Percentiles rank a stretch among this genome's conserved stretches.
These are phyloP conservation scores for Grallaria varia DNA, from an alignment of 2,113 vertebrate genomes.

Conservation along the genomic window DNA sequence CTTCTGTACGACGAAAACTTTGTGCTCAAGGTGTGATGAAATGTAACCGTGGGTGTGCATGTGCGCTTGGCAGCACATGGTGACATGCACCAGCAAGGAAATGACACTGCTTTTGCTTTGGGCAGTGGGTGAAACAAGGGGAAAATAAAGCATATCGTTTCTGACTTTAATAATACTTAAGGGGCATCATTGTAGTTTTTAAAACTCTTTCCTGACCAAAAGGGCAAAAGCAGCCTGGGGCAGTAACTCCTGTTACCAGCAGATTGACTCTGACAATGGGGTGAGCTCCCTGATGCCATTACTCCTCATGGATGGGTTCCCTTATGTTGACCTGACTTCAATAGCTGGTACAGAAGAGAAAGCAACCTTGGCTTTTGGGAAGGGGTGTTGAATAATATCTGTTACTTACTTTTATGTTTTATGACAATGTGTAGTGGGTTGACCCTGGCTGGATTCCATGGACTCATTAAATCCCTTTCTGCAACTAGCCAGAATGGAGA, in stretches of 20 bases:
- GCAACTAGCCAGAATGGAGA: no score
- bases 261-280: neutral
- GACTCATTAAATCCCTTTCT: no score
- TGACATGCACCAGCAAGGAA: fast-evolving
- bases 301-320: neutral
- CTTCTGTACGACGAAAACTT: neutral
- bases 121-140: neutral
- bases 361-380: neutral
- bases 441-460: no score
- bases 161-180: neutral
- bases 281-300: neutral
- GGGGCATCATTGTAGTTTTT: neutral
- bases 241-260: neutral
- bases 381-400: neutral
- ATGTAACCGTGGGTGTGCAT: neutral
- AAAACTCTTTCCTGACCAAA: neutral
- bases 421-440: no score
- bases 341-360: neutral
- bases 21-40: neutral
- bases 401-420: neutral
- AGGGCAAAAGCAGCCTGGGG: neutral
- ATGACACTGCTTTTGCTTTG: neutral
- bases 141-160: neutral
- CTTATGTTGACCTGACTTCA: neutral
- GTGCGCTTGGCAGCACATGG: neutral